A percentile compares a stretch with the other conserved stretches of the same genome.
Evolutionary conservation across 2,888 invertebrate species (phyloP).

Genomic region (Xylota sylvarum): DNA sequence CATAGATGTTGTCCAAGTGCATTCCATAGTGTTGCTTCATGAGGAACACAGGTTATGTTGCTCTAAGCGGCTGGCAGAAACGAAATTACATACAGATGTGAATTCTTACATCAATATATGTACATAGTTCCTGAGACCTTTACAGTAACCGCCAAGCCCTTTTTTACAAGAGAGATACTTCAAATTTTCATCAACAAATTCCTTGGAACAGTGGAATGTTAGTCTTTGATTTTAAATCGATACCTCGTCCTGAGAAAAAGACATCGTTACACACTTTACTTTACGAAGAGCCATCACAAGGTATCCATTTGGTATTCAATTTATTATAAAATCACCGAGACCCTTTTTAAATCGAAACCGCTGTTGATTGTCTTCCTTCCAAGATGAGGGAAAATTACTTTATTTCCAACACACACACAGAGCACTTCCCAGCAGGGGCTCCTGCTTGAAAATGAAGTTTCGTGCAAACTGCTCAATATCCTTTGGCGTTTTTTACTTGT

Average conservation of each 20-base stretch:
- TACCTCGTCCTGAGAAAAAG: not conserved
- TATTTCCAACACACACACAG: slow-evolving; percentile 15
- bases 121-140: no score
- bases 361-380: not conserved
- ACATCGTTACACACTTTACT: not conserved
- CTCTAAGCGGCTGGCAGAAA: no score
- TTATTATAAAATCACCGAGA: slow-evolving; percentile 12
- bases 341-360: not conserved
- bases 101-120: no score
- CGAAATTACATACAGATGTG: no score
- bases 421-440: slow-evolving; percentile 18
- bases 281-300: not conserved
- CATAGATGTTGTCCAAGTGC: no score
- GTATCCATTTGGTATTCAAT: not conserved
- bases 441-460: not conserved
- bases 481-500: not conserved
- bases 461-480: slow-evolving; percentile 30
- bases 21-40: no score
- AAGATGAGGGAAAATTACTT: slow-evolving; percentile 18
- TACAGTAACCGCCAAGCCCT: no score
- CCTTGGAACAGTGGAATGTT: not conserved
- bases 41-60: no score
- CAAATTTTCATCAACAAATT: not conserved
- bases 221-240: not conserved
- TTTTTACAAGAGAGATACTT: no score